Base-by-base conservation (phyloP, 2,113 vertebrate species). In the Labeo rohita region DNA sequence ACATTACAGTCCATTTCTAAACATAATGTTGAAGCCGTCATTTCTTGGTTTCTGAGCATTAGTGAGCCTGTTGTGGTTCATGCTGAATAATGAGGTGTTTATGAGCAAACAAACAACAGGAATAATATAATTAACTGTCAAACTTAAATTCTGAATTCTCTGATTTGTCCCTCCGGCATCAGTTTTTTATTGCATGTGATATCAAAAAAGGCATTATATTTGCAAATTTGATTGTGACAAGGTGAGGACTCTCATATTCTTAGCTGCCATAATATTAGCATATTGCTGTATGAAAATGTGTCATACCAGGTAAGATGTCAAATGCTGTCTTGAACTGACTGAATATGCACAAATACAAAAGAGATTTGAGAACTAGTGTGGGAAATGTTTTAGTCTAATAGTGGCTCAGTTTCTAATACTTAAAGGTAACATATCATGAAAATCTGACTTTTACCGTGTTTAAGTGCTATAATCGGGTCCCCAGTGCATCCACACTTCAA, bases 121-220 rank as follows among this genome's bases (percentile, higher is more conserved):
- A 77, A 77, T 36, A 36, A 77, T 54, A 77, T 54, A 54, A 77
- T 77, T 52, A 34, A 54, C 50, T 28, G 50, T 54, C 74, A 77
- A 77, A 28, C 49, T 3, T 54, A 54, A 77, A 6, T 77, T 77
- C 75, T 18, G n/a, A 77, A 36, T 36, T 77, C 68, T 39, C 74
- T 77, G n/a, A 52, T 52, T 54, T 54, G 47, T 50, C 75, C 75
- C 49, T 54, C 23, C 12, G 21, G 49, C 21, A 1, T 74, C 12
- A 52, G 6, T 50, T 13, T 76, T 59, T 47, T 80, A 80, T 61
- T 80, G 36, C 54, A 56, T 56, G 16, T 21, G 50, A 39, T 56
- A 74, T 74, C 45, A 23, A 28, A 49, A 11, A 74, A 49, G 45
- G 43, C 21, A 74, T 72, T 72, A 72, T 56, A 78, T 56, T 54